A percentile compares a stretch with the other conserved stretches of the same genome.
Evolutionary conservation across 2,797 vertebrate genomes (phyloP).

Genomic region (Peromyscus attwateri): DNA sequence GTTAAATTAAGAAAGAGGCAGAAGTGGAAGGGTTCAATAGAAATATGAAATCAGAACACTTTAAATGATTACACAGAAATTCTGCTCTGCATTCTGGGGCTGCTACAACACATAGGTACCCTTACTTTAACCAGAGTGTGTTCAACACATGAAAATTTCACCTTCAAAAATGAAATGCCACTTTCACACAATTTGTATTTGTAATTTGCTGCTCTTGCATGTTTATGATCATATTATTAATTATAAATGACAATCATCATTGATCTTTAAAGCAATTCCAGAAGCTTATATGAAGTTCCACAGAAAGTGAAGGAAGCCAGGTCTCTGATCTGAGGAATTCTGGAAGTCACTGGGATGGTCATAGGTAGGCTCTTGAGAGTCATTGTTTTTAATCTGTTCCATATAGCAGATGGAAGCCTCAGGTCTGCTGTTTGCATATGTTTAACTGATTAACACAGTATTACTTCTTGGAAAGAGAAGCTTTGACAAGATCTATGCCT

Average conservation of each 20-base stretch:
- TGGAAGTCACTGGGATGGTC: not conserved
- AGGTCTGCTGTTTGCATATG: not conserved
- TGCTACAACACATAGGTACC: rapidly evolving
- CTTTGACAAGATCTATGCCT: not conserved
- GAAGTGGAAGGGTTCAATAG: not conserved
- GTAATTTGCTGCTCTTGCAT: not conserved
- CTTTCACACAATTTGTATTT: not conserved
- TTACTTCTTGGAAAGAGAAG: not conserved
- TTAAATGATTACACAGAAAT: not conserved
- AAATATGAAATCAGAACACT: not conserved
- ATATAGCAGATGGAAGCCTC: not conserved
- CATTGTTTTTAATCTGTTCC: not conserved
- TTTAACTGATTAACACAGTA: not conserved
- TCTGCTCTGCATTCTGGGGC: not conserved
- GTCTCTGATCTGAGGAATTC: not conserved
- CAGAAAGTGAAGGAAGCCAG: not conserved
- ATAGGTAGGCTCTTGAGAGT: not conserved
- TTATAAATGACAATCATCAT: not conserved
- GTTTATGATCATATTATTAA: not conserved
- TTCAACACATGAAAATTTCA: not conserved
- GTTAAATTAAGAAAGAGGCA: not conserved
- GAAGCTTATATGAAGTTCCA: not conserved
- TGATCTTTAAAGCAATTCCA: not conserved
- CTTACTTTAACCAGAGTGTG: not conserved
- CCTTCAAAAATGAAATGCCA: not conserved